Base-by-base conservation (phyloP, 30 jellyfish, hydroid and myxozoan species). In the Mastigias papua region DNA sequence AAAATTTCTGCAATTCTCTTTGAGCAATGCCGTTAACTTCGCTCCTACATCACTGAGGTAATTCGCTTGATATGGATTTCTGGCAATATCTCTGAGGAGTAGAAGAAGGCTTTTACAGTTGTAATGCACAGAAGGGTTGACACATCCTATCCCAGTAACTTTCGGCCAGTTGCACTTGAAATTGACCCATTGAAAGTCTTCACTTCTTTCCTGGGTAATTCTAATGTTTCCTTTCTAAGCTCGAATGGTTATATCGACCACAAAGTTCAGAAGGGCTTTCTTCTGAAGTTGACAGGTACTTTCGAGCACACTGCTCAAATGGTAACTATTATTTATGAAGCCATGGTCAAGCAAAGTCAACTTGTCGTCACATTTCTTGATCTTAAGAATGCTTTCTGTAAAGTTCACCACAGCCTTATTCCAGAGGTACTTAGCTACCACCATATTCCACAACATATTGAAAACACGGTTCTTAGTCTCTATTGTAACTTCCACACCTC, bases 51-150 rank as follows among this genome's bases (percentile, higher is more conserved):
- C 30, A 27, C 57, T 31, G 50, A 67, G 13, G 20, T 34, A 29
- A 29, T 67, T 17, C 61, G 69, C 4, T 4, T 57, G 30, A 23
- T 19, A 2, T 57, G 69, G 62, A 10, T 48, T 7, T 48, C 73
- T 9, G 32, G 32, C 9, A n/a, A 62, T 9, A 62, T 26, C 26
- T n/a, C 32, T 7, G 11, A 21, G 27, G 73, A n/a, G n/a, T n/a
- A n/a, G n/a, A n/a, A n/a, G n/a, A n/a, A n/a, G n/a, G n/a, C n/a
- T n/a, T n/a, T n/a, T 48, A 66, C 78, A 26, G 51, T 26, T 16
- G 48, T 66, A 20, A 66, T 66, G 10, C 78, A 66, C 48, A 66
- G n/a, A 66, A 66, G 25, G 25, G 78, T 48, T 26, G 78, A 66
- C 2, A 66, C 78, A 66, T 28, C 48, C 25, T 48, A 66, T 7